Evolutionary conservation across 2,113 vertebrate genomes (phyloP).

Genomic region (Phalacrocorax carbo): DNA sequence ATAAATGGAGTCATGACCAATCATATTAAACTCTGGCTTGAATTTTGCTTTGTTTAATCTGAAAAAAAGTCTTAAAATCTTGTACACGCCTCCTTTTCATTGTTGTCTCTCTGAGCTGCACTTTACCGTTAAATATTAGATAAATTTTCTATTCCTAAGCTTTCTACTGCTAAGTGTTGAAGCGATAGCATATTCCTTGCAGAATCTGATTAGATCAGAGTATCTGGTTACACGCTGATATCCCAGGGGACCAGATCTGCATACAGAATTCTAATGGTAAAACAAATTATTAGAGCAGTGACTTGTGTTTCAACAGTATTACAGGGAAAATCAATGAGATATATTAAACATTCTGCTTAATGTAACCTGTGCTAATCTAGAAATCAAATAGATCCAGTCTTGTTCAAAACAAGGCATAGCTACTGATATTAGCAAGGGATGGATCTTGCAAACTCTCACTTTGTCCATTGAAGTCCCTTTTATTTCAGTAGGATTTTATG

Average conservation of each 20-base stretch:
- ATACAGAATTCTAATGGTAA: constrained; percentile 36
- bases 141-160: not conserved
- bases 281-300: constrained; percentile 25
- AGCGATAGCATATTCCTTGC: not conserved
- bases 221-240: constrained; percentile 22
- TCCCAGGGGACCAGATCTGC: not conserved
- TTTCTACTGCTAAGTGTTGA: not conserved
- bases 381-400: constrained; percentile 38
- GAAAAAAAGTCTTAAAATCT: not conserved
- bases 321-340: constrained; percentile 23
- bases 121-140: constrained; percentile 3
- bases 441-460: not conserved
- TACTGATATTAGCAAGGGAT: not conserved
- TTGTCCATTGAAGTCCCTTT: not conserved
- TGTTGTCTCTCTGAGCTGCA: not conserved
- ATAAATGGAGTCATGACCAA: not conserved
- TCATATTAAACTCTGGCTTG: not conserved
- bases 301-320: constrained; percentile 19
- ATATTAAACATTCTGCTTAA: constrained; percentile 23
- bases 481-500: not conserved
- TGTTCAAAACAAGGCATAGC: not conserved
- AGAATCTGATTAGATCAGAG: constrained; percentile 13
- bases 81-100: not conserved
- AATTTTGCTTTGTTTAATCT: not conserved
- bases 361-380: not conserved